Evolutionary conservation across 64 coral and sea anemone species (phyloP).

Genomic region (Dendrophyllia cribrosa): DNA sequence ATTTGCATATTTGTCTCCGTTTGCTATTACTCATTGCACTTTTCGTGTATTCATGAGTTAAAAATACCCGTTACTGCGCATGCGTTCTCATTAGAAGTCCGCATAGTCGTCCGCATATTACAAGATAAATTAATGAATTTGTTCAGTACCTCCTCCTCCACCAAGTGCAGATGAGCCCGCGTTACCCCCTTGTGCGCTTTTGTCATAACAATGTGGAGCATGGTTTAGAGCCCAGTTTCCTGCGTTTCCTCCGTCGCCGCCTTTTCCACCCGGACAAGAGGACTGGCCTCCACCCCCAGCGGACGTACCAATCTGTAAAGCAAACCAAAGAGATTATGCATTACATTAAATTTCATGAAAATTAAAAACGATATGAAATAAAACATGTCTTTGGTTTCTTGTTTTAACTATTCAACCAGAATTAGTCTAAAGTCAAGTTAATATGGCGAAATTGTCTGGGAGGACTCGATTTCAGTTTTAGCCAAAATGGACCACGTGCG

Average conservation of each 20-base stretch:
- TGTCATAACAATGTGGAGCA: slow-evolving; percentile 44
- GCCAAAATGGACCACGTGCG: no score
- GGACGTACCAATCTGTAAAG: slow-evolving; percentile 22
- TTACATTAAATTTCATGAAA: no score
- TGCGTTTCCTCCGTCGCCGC: slow-evolving; percentile 46
- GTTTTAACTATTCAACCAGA: no score
- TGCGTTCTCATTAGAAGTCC: neutral
- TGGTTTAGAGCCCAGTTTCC: slow-evolving; percentile 7
- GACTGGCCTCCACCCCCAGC: slow-evolving; percentile 77
- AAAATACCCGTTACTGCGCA: neutral
- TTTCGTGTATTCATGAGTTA: no score
- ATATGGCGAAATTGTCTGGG: no score
- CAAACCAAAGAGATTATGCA: neutral
- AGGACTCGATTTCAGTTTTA: no score
- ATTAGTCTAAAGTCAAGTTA: no score
- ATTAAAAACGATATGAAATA: no score
- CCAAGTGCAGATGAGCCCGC: neutral
- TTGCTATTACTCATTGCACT: neutral
- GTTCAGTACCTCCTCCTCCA: slow-evolving; percentile 67
- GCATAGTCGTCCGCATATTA: neutral
- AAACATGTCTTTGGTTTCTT: no score
- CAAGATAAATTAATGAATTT: neutral
- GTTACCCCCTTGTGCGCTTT: slow-evolving; percentile 42
- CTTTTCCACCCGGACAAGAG: slow-evolving; percentile 13
- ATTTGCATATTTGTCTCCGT: neutral